Base-by-base conservation (phyloP, 1,140 invertebrate genomes). In the Heliconius hermathena region DNA sequence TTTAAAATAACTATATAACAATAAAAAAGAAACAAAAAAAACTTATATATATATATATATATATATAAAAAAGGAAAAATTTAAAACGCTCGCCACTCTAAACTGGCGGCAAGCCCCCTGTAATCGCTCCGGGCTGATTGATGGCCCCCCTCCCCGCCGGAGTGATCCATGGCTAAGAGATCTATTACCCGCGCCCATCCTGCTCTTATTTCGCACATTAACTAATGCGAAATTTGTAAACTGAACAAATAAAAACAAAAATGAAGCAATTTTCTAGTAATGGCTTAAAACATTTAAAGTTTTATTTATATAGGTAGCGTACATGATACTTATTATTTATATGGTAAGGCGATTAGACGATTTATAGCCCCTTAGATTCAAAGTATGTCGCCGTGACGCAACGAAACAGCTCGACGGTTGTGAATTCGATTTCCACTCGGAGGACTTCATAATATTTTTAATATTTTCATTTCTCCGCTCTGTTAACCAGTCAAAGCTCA, bases 101-200 rank as follows among this genome's bases (percentile, higher is more conserved):
- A 33, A 36, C 8, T 71, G 3, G 76, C 11, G 46, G 85, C 88
- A 83, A 46, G 70, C 49, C 16, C 77, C 22, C 79, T 78, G 88
- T 92, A 93, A 93, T 92, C 90, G 88, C 91, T 91, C 84, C 79
- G 79, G 88, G 91, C 91, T 93, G 91, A 93, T 93, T 93, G 91
- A 93, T 93, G 91, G 89, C 83, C 84, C 85, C 82, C 82, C 89
- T 82, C 79, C 75, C 85, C 76, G 78, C 78, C 82, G 74, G 85
- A 88, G 86, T 91, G 89, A 91, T 91, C 88, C 90, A 93, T 89
- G 84, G 81, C 87, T 85, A 83, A 76, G 86, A 88, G 89, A 91
- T 92, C 89, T 88, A 93, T 91, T 91, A 91, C 89, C 84, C 83
- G 84, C 85, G 84, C 84, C 84, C 84, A 82, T 70, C 72, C 84